These are phyloP conservation scores for Megaceryle maxima DNA, from an alignment of 2,113 vertebrate genomes.

Conservation along the genomic window DNA sequence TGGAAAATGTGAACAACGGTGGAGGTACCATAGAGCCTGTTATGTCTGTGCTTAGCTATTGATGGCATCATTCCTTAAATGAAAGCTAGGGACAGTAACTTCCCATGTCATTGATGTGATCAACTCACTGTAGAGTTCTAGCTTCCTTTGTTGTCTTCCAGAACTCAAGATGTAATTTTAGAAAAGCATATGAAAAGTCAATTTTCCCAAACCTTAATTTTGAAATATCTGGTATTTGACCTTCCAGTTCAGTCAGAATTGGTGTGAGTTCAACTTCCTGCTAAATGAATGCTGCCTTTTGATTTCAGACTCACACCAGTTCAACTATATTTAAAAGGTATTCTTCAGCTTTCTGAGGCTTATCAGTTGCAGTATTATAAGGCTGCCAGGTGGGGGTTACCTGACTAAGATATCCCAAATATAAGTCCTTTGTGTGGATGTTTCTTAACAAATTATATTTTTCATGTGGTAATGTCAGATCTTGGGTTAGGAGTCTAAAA, in stretches of 20 bases:
- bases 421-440: background rate
- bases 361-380: background rate
- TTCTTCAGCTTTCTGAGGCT: background rate
- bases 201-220: background rate
- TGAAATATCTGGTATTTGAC: constrained; percentile 17
- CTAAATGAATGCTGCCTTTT: constrained; percentile 9
- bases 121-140: background rate
- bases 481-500: background rate
- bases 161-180: background rate
- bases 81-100: background rate
- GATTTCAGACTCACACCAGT: background rate
- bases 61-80: background rate
- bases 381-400: background rate
- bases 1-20: background rate
- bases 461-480: background rate
- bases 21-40: background rate
- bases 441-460: background rate
- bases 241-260: background rate
- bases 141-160: background rate
- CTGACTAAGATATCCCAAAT: background rate
- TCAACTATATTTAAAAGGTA: background rate
- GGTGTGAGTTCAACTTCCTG: background rate
- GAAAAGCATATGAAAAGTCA: background rate
- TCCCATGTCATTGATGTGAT: background rate
- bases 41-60: accelerated